Base-by-base conservation (phyloP, 92 coral and sea anemone genomes). In the Muricea muricata region DNA sequence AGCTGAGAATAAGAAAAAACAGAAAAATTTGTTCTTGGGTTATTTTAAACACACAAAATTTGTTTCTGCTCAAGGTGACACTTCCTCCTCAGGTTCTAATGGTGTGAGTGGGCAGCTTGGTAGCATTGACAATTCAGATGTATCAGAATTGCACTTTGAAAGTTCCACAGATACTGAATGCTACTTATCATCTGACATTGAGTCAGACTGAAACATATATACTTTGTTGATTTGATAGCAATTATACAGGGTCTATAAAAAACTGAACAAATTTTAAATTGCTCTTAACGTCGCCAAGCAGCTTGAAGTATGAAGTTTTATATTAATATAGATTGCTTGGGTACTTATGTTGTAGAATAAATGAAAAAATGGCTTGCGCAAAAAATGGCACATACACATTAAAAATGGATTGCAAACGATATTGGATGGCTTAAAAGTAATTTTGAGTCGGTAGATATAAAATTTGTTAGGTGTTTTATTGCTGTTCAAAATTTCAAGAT, bases 61-160 rank as follows among this genome's bases (percentile, higher is more conserved):
- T 55, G 63, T 13, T 55, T 55, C 63, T 5, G 30, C 23, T 55
- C 63, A 55, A 20, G 1, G 28, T 55, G 26, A 55, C 63, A 55
- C 63, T 55, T 18, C 63, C 63, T 55, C 63, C 3, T 52, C 60
- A 52, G 18, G 60, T 52, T 52, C 6, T 52, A 52, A 20, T 52
- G 60, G 60, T 52, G 60, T 12, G 15, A 52, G 60, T 52, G 60
- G 24, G n/a, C n/a, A n/a, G 24, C 60, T 52, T 52, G 0, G 4
- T 4, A 55, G 63, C 30, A 55, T 55, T 55, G 63, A 55, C 25
- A 55, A 55, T 55, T 55, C 63, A 55, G 63, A 55, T 55, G 63
- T 17, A 55, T 55, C 63, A 20, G 10, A 55, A n/a, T 55, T 55
- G 25, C 23, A 55, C 63, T 55, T 29, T 1, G 15, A 55, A 55